Evolutionary conservation across 35 echinoderm and acorn worm genomes (phyloP), one percentile per base, ranked within the genome.

Genomic region (Stichopus chloronotus): DNA sequence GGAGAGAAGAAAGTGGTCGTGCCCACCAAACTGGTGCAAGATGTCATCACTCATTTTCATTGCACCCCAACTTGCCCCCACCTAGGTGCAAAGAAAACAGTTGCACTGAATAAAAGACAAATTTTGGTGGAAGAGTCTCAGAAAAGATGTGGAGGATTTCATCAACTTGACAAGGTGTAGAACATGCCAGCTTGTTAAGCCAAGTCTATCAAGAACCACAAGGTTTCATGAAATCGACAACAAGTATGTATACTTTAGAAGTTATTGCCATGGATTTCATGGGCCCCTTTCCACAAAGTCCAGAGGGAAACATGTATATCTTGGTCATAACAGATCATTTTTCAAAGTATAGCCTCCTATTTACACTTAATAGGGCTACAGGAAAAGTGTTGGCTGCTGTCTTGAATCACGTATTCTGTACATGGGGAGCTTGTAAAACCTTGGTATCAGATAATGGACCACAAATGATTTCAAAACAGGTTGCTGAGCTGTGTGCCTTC

Each of bases 101-200:
- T 94, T 52, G 19, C 56, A 16, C n/a, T 57, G 55, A 21, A 55
- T 94, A 25, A 77, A 81, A 20, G 57, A 79, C 55, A 81, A 81
- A 13, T 81, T 81, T 81, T 94, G 93, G 83, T 94, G 92, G 92
- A 94, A 88, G 23, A 84, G 85, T 58, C 53, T 94, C 10, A 72
- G 63, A 21, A 85, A 72, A 12, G 60, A 79, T 89, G 72, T 93
- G 16, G 81, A 53, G 13, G 78, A 25, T 56, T 93, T 93, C 78
- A 72, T n/a, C n/a, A n/a, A n/a, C n/a, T n/a, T 93, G 7, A 25
- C 59, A 88, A 74, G 14, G n/a, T 93, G 92, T 58, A 72, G 76
- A 57, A 30, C 54, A 7, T 93, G 92, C 25, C 58, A 86, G 22
- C 22, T 87, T 21, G 82, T 58, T 17, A 93, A 93, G 54, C 92